Evolutionary conservation across 2,113 vertebrate genomes (phyloP).

Genomic region (Onychostoma macrolepis): DNA sequence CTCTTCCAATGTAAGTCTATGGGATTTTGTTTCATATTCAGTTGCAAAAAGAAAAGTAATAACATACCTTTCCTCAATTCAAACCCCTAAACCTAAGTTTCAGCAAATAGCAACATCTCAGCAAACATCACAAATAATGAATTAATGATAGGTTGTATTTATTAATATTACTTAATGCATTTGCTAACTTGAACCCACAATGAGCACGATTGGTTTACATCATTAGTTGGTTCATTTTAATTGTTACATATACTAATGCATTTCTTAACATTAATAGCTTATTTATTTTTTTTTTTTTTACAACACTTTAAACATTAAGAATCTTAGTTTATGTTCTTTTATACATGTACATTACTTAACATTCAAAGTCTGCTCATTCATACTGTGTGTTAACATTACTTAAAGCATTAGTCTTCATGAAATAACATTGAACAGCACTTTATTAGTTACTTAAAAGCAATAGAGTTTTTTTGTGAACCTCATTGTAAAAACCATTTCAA

Average conservation of each 20-base stretch:
- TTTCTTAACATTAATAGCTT: background rate
- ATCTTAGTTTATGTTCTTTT: background rate
- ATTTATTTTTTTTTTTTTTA: background rate
- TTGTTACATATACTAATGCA: background rate
- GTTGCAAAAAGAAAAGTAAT: background rate
- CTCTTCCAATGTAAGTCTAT: background rate
- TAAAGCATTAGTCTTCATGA: background rate
- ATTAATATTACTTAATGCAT: too few species aligned
- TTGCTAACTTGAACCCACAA: too few species aligned
- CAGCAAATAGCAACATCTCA: background rate
- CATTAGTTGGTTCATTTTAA: too few species aligned
- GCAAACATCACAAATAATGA: background rate
- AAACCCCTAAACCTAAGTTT: background rate
- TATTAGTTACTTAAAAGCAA: too few species aligned
- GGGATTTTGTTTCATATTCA: background rate
- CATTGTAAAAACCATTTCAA: background rate
- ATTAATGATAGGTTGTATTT: too few species aligned
- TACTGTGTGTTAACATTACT: background rate
- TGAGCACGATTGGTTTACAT: too few species aligned
- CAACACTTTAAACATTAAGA: background rate
- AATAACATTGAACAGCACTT: background rate
- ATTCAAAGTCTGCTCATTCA: background rate
- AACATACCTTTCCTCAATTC: background rate
- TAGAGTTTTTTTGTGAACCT: too few species aligned
- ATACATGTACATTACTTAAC: background rate